Evolutionary conservation across 2,888 invertebrate species (phyloP).

Genomic region (Dryobota labecula): DNA sequence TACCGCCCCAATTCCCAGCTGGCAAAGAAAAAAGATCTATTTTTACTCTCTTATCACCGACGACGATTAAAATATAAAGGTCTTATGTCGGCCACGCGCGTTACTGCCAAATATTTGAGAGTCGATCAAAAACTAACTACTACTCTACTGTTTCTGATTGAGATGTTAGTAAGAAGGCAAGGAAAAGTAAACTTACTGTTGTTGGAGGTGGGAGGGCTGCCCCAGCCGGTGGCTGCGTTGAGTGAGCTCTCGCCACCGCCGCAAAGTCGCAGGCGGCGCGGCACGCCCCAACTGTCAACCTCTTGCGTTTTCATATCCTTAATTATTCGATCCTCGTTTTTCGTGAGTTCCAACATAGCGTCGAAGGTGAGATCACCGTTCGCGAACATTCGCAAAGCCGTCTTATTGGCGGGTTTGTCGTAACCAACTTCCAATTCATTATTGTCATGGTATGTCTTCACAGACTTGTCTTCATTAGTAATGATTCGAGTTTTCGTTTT

Average conservation of each 20-base stretch:
- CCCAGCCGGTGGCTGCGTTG: conserved; percentile 95
- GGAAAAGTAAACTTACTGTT: conserved; percentile 82
- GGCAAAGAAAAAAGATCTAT: conserved; percentile 71
- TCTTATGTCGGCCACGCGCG: conserved; percentile 48
- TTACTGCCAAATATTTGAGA: conserved; percentile 57
- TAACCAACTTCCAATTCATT: conserved; percentile 80
- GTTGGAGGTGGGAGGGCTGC: conserved; percentile 93
- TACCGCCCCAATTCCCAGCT: conserved; percentile 89
- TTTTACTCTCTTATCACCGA: conserved; percentile 60
- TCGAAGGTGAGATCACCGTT: conserved; percentile 89
- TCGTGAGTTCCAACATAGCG: conserved; percentile 84
- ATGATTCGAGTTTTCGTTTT: conserved; percentile 86
- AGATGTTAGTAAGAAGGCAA: conserved; percentile 44
- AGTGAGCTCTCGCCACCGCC: conserved; percentile 96
- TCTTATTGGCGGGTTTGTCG: conserved; percentile 72
- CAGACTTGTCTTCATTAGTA: conserved; percentile 81
- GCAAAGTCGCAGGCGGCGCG: conserved; percentile 91
- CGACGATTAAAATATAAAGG: conserved; percentile 59
- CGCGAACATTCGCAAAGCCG: conserved; percentile 81
- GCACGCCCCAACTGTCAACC: conserved; percentile 91
- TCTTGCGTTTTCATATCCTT: conserved; percentile 74
- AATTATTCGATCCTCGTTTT: conserved; percentile 78
- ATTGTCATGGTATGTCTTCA: conserved; percentile 88
- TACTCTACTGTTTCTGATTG: conserved; percentile 19
- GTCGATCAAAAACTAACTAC: conserved; percentile 50